A percentile compares a stretch with the other conserved stretches of the same genome.
Evolutionary conservation across 2,113 vertebrate genomes (phyloP).

Genomic region (Struthidea cinerea): DNA sequence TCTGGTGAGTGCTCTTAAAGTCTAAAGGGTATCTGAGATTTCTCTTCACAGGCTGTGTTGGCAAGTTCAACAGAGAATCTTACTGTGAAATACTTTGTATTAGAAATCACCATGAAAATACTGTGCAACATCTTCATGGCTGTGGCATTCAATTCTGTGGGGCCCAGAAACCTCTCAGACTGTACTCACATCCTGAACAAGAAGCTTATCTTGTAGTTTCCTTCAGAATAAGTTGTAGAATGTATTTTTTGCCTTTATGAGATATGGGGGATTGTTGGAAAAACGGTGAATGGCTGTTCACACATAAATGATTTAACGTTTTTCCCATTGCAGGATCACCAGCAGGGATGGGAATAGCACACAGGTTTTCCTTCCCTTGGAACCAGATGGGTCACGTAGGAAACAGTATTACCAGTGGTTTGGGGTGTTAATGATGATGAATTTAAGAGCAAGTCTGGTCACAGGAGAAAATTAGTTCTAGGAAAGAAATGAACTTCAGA

Average conservation of each 20-base stretch:
- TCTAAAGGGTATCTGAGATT: neutral
- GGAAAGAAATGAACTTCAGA: neutral
- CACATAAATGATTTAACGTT: neutral
- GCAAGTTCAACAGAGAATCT: neutral
- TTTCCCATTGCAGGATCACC: neutral
- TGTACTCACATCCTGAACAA: neutral
- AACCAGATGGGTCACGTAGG: neutral
- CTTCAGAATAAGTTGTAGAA: neutral
- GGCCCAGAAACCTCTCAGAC: neutral
- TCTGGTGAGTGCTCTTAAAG: neutral
- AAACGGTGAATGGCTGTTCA: neutral
- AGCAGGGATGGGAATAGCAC: neutral
- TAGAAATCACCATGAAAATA: neutral
- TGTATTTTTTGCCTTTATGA: neutral
- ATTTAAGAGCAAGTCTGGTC: neutral
- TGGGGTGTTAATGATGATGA: neutral
- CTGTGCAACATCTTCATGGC: neutral
- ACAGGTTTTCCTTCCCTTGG: neutral
- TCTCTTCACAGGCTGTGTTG: neutral
- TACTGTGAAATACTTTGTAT: neutral
- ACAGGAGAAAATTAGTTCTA: neutral
- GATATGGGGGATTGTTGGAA: neutral
- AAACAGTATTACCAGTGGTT: neutral
- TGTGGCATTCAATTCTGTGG: neutral
- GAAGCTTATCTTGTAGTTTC: neutral